Evolutionary conservation across 37 sponge, comb jelly and placozoan species (phyloP).

Genomic region (Geodia barretti): DNA sequence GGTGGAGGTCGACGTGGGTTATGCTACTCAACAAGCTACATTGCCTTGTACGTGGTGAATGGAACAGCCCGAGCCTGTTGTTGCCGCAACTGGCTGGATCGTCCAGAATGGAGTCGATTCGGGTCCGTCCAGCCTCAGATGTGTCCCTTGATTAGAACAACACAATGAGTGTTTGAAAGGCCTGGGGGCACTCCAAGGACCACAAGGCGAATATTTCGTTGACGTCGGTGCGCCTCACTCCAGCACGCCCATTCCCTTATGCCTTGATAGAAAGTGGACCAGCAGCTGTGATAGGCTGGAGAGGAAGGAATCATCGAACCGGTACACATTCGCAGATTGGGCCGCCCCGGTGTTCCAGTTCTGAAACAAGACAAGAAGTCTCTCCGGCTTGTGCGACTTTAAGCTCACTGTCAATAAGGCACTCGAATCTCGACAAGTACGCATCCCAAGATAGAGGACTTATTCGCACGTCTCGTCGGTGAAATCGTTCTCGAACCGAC

Average conservation of each 20-base stretch:
- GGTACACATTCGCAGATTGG: conserved; percentile 42
- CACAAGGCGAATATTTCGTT: conserved; percentile 18
- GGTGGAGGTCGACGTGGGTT: too few relatives aligned
- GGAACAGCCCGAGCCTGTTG: too few relatives aligned
- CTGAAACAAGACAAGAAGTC: conserved; percentile 25
- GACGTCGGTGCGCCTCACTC: not conserved
- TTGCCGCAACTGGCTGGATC: too few relatives aligned
- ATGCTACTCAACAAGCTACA: too few relatives aligned
- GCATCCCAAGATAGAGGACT: conserved; percentile 26
- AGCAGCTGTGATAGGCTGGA: not conserved
- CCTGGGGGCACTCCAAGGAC: not conserved
- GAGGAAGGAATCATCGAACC: conserved; percentile 23
- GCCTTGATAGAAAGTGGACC: conserved; percentile 32
- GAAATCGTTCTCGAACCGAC: too few relatives aligned
- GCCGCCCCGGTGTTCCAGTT: conserved; percentile 38
- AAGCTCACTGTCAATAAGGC: conserved; percentile 30
- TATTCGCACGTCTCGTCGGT: conserved; percentile 9
- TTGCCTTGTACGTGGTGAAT: too few relatives aligned
- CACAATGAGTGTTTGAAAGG: not conserved
- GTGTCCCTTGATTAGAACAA: too few relatives aligned
- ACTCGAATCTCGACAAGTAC: too few relatives aligned
- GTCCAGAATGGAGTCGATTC: too few relatives aligned
- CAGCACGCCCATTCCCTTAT: conserved; percentile 12
- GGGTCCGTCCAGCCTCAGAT: too few relatives aligned
- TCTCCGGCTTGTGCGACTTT: conserved; percentile 44